A percentile compares a stretch with the other conserved stretches of the same genome.
phyloP scores from a whole-genome alignment of 2,888 invertebrate genomes.

The Aproaerema taeniolella region DNA sequence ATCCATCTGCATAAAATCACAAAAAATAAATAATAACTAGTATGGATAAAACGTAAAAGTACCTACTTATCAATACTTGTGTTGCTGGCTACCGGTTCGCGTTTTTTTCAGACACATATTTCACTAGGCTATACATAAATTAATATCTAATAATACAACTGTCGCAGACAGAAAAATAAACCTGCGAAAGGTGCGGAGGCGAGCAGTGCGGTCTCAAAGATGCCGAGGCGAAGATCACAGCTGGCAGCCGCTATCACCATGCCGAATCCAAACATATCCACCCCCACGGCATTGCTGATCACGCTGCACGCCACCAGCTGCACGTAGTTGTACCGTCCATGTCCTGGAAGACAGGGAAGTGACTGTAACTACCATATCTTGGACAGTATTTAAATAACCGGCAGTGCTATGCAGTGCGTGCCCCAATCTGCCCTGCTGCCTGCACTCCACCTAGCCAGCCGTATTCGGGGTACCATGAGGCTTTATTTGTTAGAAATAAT shows the following conservation, averaged over 20 bases:
- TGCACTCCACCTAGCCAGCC: not conserved
- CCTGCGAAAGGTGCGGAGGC: constrained; percentile 49
- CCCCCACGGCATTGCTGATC: constrained; percentile 37
- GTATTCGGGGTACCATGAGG: not conserved
- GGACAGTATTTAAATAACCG: not conserved
- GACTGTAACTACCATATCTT: not conserved
- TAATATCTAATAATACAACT: not conserved
- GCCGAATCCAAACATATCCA: constrained; percentile 53
- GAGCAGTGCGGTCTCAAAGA: constrained; percentile 40
- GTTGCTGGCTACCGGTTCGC: not conserved
- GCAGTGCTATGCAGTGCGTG: not conserved
- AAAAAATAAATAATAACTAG: not conserved
- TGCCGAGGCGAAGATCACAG: constrained; percentile 44
- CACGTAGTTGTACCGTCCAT: constrained; percentile 47
- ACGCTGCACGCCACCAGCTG: constrained; percentile 40
- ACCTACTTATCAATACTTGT: not conserved
- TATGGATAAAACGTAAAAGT: too few species aligned
- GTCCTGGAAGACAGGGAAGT: constrained; percentile 36
- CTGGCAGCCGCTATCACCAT: constrained; percentile 44
- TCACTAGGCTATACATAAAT: not conserved
- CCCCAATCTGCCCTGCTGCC: not conserved
- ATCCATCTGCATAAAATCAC: not conserved
- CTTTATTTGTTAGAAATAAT: not conserved
- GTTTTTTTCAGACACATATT: not conserved
- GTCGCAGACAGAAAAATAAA: not conserved